phyloP scores from a whole-genome alignment of 2,888 invertebrate genomes.

The Thyatira batis region DNA sequence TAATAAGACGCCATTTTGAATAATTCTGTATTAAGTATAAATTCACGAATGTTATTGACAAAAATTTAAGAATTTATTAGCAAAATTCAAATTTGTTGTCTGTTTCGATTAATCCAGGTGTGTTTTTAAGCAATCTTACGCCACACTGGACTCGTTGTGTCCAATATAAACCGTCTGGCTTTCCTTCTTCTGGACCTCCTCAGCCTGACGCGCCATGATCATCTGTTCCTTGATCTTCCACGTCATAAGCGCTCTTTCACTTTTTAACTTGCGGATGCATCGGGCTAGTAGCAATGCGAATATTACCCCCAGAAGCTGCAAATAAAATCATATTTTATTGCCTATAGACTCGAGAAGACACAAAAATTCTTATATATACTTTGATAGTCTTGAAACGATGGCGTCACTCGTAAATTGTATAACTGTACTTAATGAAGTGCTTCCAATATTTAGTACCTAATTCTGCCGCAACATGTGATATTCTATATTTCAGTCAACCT shows the following conservation, averaged over 20 bases:
- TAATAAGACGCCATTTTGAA: too few relatives aligned
- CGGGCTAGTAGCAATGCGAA: conserved; percentile 94
- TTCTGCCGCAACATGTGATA: too few relatives aligned
- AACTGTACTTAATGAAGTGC: too few relatives aligned
- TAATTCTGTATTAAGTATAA: not conserved
- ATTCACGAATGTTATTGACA: not conserved
- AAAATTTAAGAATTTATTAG: not conserved
- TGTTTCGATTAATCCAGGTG: not conserved
- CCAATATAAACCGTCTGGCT: conserved; percentile 51
- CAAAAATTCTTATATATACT: too few relatives aligned
- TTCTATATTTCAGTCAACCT: too few relatives aligned
- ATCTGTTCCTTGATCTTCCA: conserved; percentile 85
- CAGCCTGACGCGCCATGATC: conserved; percentile 58
- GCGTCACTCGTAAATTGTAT: too few relatives aligned
- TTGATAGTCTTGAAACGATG: too few relatives aligned
- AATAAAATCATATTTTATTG: too few relatives aligned
- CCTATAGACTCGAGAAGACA: too few relatives aligned
- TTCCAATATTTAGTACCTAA: too few relatives aligned
- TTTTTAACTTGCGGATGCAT: conserved; percentile 90
- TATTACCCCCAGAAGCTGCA: conserved; percentile 90
- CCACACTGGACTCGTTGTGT: conserved; percentile 40
- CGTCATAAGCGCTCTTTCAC: conserved; percentile 84
- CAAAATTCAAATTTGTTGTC: conserved; percentile 1
- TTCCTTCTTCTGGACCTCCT: conserved; percentile 35
- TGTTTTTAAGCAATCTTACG: conserved; percentile 24